Base-by-base conservation (phyloP, 2,888 invertebrate species). In the Cactoblastis cactorum region DNA sequence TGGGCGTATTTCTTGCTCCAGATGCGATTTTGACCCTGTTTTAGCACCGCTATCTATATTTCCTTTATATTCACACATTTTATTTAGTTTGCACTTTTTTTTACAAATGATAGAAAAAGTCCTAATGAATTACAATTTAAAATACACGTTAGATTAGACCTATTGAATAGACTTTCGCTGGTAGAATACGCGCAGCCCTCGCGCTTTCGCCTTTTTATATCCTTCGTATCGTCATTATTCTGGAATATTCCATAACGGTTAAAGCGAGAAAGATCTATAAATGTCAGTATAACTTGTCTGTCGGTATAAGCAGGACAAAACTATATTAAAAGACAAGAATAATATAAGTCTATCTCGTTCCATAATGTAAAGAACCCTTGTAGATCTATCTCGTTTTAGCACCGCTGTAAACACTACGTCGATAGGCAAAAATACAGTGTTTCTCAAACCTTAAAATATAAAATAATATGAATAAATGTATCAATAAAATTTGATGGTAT, bases 171-270 rank as follows among this genome's bases (percentile, higher is more conserved):
- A 43, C 28, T 17, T 32, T 28, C 15, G 43, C 15, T 11, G n/a
- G 11, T 28, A 11, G 22, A 24, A 48, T 48, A 1, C n/a, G n/a
- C 11, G 22, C 19, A 15, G 17, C 24, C 9, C 35, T 17, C 24
- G n/a, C 17, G 4, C n/a, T 1, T 37, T 17, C n/a, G 35, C 28
- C 47, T 37, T 24, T 48, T 28, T 48, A 48, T 48, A 48, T 1
- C 24, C 9, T 28, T 28, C 37, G 37, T 22, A 11, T 60, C 46
- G 65, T 54, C 54, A 57, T 53, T 52, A 8, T 75, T 80, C 80
- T 72, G 70, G 80, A 79, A 75, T 53, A 41, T 79, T 71, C 70
- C 51, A 43, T 45, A 37, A 14, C 39, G 34, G 47, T 14, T 43
- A 45, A 51, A 49, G 53, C 41, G 48, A 52, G 17, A 46, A 9